Conservation (phyloP, 1,140 invertebrate genomes). For the Rhopalosiphum padi region DNA sequence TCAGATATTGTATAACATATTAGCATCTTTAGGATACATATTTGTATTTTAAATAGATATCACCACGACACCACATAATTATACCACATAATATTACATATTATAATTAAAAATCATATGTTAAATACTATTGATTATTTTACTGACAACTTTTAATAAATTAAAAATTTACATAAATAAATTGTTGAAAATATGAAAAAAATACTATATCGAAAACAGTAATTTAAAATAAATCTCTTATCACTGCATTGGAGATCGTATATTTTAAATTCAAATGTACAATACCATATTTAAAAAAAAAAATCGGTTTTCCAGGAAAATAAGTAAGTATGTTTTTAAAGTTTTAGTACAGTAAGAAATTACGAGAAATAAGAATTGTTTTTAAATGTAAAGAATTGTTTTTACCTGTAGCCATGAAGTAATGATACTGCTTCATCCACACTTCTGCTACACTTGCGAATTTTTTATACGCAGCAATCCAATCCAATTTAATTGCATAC, state of each 20-base stretch:
- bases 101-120: too few species aligned
- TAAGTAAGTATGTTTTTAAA: too few species aligned
- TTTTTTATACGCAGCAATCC: background rate
- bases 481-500: constrained; percentile 15
- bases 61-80: too few species aligned
- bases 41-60: background rate
- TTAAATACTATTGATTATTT: too few species aligned
- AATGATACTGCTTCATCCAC: constrained; percentile 31
- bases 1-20: background rate
- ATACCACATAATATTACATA: too few species aligned
- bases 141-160: too few species aligned
- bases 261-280: background rate
- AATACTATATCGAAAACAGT: too few species aligned
- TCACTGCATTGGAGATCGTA: background rate
- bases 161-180: too few species aligned
- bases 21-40: background rate
- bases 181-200: too few species aligned
- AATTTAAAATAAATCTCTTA: background rate
- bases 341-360: background rate
- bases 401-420: constrained; percentile 31
- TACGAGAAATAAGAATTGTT: background rate
- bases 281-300: background rate
- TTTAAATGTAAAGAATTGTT: background rate
- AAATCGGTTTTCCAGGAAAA: background rate
- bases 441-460: background rate